Percentiles rank a stretch among this genome's conserved stretches.
phyloP scores from a whole-genome alignment of 2,797 vertebrate genomes.

The Enoplosus armatus region DNA sequence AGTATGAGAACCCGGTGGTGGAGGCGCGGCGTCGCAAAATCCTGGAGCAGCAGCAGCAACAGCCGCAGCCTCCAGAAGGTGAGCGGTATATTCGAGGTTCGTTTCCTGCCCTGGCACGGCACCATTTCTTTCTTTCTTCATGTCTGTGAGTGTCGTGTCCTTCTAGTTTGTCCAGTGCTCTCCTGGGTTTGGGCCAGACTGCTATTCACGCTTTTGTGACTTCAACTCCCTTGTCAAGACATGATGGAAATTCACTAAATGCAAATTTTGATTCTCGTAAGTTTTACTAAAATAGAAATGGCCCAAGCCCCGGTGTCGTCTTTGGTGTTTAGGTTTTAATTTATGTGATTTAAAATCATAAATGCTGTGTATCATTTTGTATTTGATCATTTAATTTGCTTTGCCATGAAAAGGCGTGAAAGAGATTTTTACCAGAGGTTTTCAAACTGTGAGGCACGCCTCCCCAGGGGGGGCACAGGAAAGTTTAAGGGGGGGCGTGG shows the following conservation, averaged over 20 bases:
- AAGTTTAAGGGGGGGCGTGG: background rate
- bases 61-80: constrained; percentile 89
- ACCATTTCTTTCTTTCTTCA: constrained; percentile 86
- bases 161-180: constrained; percentile 59
- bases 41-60: constrained; percentile 86
- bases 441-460: constrained; percentile 9
- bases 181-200: constrained; percentile 66
- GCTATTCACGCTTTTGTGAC: constrained; percentile 7
- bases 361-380: constrained; percentile 65
- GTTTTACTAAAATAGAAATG: constrained; percentile 48
- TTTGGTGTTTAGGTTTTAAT: constrained; percentile 69
- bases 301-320: constrained; percentile 66
- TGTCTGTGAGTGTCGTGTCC: constrained; percentile 76
- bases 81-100: constrained; percentile 89
- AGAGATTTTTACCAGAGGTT: constrained; percentile 29
- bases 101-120: constrained; percentile 85
- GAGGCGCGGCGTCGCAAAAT: constrained; percentile 97
- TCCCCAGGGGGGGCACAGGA: background rate
- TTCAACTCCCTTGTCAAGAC: background rate
- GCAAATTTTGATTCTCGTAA: background rate
- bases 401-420: constrained; percentile 20
- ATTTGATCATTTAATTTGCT: constrained; percentile 70
- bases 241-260: background rate
- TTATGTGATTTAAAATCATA: constrained; percentile 70
- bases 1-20: constrained; percentile 97